Conservation (phyloP, 2,888 invertebrate genomes). For the Mayetiola destructor region DNA sequence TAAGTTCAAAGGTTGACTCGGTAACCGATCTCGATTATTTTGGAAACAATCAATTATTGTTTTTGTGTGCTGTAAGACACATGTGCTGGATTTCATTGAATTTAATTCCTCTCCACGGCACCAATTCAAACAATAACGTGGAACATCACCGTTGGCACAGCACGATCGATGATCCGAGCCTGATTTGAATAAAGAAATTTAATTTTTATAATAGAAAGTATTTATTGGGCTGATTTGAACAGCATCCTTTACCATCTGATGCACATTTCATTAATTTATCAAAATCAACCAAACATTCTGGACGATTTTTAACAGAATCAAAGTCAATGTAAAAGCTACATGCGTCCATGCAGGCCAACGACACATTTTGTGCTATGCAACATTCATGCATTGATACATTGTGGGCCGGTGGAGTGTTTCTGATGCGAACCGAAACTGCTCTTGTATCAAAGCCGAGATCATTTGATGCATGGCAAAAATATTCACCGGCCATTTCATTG, state of each 20-base stretch:
- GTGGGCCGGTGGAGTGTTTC: conserved; percentile 46
- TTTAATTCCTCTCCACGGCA: conserved; percentile 60
- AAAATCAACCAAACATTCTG: conserved; percentile 68
- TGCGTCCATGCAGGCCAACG: conserved; percentile 62
- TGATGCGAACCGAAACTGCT: conserved; percentile 56
- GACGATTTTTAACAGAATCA: conserved; percentile 64
- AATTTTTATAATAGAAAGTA: no score
- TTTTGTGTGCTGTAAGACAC: conserved; percentile 57
- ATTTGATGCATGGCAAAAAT: conserved; percentile 75
- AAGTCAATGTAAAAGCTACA: conserved; percentile 73
- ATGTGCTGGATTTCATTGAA: conserved; percentile 33
- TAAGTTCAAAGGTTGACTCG: conserved; percentile 63
- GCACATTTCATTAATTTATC: conserved; percentile 78
- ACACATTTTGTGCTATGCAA: conserved; percentile 66
- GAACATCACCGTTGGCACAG: conserved; percentile 66
- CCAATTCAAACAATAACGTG: conserved; percentile 67
- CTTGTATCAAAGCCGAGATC: conserved; percentile 58
- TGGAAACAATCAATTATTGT: conserved; percentile 70
- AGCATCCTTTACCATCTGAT: conserved; percentile 59
- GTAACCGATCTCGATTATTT: conserved; percentile 58
- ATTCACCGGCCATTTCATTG: conserved; percentile 59
- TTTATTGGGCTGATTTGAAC: no score
- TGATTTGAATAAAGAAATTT: no score
- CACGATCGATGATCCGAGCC: conserved; percentile 71
- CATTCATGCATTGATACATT: conserved; percentile 73